A percentile compares a stretch with the other conserved stretches of the same genome.
Evolutionary conservation across 1,140 invertebrate genomes (phyloP).

Genomic region (Drosophila equinoxialis): DNA sequence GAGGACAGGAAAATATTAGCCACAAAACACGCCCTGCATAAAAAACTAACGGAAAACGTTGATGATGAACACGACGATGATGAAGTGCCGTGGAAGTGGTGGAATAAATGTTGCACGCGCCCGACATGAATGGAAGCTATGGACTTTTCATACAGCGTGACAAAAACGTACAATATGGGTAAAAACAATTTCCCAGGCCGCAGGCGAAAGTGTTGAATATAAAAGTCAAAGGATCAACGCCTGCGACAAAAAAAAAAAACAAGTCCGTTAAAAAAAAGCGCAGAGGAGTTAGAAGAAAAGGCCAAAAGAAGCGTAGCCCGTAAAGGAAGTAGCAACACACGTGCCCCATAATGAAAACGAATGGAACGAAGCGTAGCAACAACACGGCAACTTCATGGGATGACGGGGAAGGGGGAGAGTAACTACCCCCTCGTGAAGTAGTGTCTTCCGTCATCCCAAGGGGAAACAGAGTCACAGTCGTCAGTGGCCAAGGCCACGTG

Average conservation of each 20-base stretch:
- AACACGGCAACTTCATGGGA: not conserved
- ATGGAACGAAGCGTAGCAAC: slow-evolving; percentile 52
- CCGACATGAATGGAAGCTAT: slow-evolving; percentile 30
- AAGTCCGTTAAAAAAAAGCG: slow-evolving; percentile 13
- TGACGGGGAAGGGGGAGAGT: not conserved
- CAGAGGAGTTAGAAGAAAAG: not conserved
- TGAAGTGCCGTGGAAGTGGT: not conserved
- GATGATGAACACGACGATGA: not conserved
- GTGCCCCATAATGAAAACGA: slow-evolving; percentile 70
- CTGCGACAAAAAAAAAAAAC: slow-evolving; percentile 49
- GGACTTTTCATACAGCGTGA: slow-evolving; percentile 56
- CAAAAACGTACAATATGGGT: slow-evolving; percentile 64
- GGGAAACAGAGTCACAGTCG: slow-evolving; percentile 60
- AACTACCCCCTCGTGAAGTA: slow-evolving; percentile 34
- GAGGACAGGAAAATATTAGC: slow-evolving; percentile 76
- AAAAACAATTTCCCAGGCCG: slow-evolving; percentile 72
- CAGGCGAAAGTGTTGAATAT: slow-evolving; percentile 70
- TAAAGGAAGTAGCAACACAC: slow-evolving; percentile 55
- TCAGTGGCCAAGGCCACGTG: slow-evolving; percentile 56
- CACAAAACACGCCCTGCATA: slow-evolving; percentile 76
- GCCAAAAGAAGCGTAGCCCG: not conserved
- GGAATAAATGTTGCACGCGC: slow-evolving; percentile 55
- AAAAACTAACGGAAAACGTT: slow-evolving; percentile 48
- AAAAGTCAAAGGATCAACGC: slow-evolving; percentile 80
- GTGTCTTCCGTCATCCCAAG: slow-evolving; percentile 45